Conservation (phyloP, 1,140 invertebrate species). For the Subanguina moxae region DNA sequence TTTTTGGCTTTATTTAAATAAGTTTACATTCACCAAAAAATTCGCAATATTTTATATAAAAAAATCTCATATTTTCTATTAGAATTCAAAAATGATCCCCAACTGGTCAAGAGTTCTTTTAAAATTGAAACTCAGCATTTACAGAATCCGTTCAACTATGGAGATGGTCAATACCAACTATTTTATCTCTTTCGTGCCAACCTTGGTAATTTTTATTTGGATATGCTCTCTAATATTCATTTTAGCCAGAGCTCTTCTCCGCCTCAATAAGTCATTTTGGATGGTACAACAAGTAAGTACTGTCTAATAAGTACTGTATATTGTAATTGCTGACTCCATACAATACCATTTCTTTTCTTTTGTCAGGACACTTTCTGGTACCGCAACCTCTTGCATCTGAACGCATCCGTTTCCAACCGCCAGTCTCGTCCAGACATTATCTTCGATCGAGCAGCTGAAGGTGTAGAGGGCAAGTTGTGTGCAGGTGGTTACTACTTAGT, state of each 20-base stretch:
- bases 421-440: conserved; percentile 32
- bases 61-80: too few species aligned
- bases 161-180: conserved; percentile 54
- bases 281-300: conserved; percentile 54
- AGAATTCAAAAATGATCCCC: too few species aligned
- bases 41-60: too few species aligned
- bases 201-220: not conserved
- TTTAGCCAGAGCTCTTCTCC: conserved; percentile 45
- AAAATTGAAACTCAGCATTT: too few species aligned
- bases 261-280: conserved; percentile 50
- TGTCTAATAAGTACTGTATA: not conserved
- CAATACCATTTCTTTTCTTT: too few species aligned
- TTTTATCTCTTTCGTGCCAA: conserved; percentile 54
- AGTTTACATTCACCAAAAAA: too few species aligned
- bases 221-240: not conserved
- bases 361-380: conserved; percentile 49
- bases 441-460: conserved; percentile 41
- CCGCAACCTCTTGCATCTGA: conserved; percentile 43
- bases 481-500: conserved; percentile 43
- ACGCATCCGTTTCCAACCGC: conserved; percentile 10
- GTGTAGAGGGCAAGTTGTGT: conserved; percentile 26
- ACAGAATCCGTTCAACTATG: conserved; percentile 55
- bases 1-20: too few species aligned
- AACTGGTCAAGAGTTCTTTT: too few species aligned
- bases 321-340: not conserved